Evolutionary conservation across 1,140 invertebrate species (phyloP).

Genomic region (Zaprionus inermis): DNA sequence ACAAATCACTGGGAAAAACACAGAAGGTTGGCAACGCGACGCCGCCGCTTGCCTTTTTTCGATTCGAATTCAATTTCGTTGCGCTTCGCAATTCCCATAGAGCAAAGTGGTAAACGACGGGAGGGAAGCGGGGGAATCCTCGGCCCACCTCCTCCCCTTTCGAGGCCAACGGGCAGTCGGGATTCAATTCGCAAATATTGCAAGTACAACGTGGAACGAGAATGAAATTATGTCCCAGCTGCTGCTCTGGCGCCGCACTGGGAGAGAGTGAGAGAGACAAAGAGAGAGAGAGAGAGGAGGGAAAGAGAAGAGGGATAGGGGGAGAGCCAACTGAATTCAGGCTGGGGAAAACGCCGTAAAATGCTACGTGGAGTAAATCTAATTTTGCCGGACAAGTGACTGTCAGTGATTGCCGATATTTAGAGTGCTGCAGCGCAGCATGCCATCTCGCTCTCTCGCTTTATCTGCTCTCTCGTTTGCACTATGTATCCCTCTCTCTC

Average conservation of each 20-base stretch:
- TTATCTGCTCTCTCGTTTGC: background rate
- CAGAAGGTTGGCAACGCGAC: conserved; percentile 1
- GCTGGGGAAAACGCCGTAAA: conserved; percentile 49
- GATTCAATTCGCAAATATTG: conserved; percentile 72
- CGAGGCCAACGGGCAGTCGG: conserved; percentile 9
- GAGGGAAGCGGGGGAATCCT: background rate
- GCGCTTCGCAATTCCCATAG: conserved; percentile 49
- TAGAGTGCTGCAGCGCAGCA: conserved; percentile 45
- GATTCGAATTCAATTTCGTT: conserved; percentile 72
- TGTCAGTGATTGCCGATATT: conserved; percentile 76
- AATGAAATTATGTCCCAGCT: conserved; percentile 70
- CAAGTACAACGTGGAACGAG: conserved; percentile 50
- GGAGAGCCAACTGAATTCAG: background rate
- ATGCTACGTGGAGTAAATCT: conserved; percentile 72
- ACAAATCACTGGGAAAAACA: conserved; percentile 4
- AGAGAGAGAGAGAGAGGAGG: background rate
- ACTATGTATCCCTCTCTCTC: background rate
- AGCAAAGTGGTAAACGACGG: conserved; percentile 25
- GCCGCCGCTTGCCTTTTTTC: conserved; percentile 44
- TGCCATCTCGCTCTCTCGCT: background rate
- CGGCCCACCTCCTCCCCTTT: background rate
- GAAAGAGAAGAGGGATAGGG: background rate
- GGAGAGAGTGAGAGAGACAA: background rate
- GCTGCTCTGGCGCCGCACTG: conserved; percentile 24
- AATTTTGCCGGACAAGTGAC: conserved; percentile 76